Evolutionary conservation across 2,888 invertebrate genomes (phyloP).

Genomic region (Idaea biselata): DNA sequence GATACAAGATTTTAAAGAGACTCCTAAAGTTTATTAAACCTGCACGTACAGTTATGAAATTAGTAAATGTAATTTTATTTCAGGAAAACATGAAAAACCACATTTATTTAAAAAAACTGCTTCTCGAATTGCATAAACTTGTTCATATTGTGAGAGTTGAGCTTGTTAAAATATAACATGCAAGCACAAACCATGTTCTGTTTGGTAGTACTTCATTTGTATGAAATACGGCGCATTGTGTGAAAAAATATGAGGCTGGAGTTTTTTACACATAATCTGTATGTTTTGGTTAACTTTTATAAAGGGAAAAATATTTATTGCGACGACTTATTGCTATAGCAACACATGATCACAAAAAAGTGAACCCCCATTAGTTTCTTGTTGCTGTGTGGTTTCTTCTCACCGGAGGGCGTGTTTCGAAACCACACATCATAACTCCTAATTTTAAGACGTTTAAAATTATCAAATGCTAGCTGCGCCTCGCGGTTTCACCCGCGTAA

Average conservation of each 20-base stretch:
- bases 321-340: background rate
- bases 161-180: background rate
- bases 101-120: background rate
- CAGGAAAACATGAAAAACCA: background rate
- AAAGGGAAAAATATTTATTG: background rate
- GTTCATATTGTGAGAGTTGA: background rate
- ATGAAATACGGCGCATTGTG: slow-evolving; percentile 20
- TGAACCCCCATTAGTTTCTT: no score
- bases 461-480: no score
- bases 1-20: no score
- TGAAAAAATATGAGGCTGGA: slow-evolving; percentile 12
- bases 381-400: no score
- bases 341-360: no score
- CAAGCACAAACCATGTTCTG: background rate
- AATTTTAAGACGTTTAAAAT: no score
- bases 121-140: background rate
- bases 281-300: background rate
- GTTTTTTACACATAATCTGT: background rate
- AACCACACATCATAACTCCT: no score
- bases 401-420: no score
- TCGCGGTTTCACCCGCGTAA: no score
- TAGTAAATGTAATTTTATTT: background rate
- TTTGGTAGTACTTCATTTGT: background rate
- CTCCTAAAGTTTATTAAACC: no score
- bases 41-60: background rate